Evolutionary conservation across 2,888 invertebrate species (phyloP).

Genomic region (Papilio elwesi): DNA sequence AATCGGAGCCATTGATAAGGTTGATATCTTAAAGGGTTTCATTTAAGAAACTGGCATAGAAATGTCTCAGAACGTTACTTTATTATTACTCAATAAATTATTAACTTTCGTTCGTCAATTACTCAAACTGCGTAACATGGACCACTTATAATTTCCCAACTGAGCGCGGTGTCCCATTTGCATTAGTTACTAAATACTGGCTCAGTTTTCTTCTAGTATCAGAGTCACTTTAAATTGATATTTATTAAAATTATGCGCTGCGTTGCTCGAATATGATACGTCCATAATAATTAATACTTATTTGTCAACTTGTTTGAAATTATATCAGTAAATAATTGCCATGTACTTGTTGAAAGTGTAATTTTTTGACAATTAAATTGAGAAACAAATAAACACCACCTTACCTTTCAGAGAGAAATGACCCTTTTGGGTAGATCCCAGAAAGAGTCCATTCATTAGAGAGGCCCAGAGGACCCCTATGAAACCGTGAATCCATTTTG

Average conservation of each 20-base stretch:
- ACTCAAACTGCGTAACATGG: constrained; percentile 33
- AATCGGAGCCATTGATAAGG: not conserved
- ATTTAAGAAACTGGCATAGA: not conserved
- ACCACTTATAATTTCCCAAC: constrained; percentile 39
- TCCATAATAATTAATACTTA: constrained; percentile 43
- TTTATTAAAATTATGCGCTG: constrained; percentile 47
- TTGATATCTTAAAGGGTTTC: not conserved
- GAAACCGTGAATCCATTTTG: too few species aligned
- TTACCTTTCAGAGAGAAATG: not conserved
- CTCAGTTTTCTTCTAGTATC: constrained; percentile 45
- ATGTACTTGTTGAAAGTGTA: not conserved
- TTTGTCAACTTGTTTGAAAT: constrained; percentile 12
- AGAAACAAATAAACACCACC: not conserved
- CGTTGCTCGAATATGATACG: constrained; percentile 42
- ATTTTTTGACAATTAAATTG: not conserved
- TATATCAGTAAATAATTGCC: constrained; percentile 2
- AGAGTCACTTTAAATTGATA: constrained; percentile 46
- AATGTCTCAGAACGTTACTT: constrained; percentile 7
- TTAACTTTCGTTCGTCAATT: constrained; percentile 33
- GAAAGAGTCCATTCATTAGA: too few species aligned
- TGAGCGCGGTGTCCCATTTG: constrained; percentile 34
- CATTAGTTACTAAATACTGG: constrained; percentile 42
- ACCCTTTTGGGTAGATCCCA: too few species aligned
- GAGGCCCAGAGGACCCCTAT: too few species aligned
- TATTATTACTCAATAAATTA: constrained; percentile 26